Conservation (phyloP, 1,140 invertebrate species). For the Drosophila paulistorum region DNA sequence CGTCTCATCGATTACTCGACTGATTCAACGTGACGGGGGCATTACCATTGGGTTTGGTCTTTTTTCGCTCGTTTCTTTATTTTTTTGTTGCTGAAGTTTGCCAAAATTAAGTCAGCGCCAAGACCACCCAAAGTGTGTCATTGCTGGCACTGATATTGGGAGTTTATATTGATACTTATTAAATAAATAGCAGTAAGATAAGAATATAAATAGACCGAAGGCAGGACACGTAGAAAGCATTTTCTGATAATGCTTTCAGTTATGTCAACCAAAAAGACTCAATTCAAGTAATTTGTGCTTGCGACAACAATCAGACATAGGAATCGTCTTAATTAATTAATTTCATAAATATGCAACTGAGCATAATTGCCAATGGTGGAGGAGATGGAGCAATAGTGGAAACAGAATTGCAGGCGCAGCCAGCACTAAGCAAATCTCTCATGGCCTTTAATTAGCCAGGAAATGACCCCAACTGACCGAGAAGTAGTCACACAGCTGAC, state of each 20-base stretch:
- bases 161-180: constrained; percentile 8
- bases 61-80: background rate
- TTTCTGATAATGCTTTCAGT: background rate
- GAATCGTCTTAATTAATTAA: constrained; percentile 80
- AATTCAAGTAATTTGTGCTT: background rate
- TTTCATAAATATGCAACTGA: constrained; percentile 75
- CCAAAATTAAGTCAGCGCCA: constrained; percentile 66
- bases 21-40: constrained; percentile 46
- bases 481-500: constrained; percentile 51
- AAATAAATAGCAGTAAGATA: background rate
- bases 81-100: constrained; percentile 32
- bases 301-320: constrained; percentile 28
- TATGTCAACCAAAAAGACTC: background rate
- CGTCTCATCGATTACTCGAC: constrained; percentile 72
- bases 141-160: constrained; percentile 54
- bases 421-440: constrained; percentile 57
- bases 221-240: too few relatives aligned
- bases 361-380: constrained; percentile 65
- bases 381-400: constrained; percentile 12
- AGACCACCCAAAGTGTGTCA: constrained; percentile 80
- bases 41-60: constrained; percentile 33
- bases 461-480: constrained; percentile 79
- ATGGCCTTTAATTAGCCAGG: constrained; percentile 78
- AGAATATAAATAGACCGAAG: background rate
- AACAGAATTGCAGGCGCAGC: constrained; percentile 17